Base-by-base conservation (phyloP, 64 coral and sea anemone species). In the Hydrozoanthus tunicans region DNA sequence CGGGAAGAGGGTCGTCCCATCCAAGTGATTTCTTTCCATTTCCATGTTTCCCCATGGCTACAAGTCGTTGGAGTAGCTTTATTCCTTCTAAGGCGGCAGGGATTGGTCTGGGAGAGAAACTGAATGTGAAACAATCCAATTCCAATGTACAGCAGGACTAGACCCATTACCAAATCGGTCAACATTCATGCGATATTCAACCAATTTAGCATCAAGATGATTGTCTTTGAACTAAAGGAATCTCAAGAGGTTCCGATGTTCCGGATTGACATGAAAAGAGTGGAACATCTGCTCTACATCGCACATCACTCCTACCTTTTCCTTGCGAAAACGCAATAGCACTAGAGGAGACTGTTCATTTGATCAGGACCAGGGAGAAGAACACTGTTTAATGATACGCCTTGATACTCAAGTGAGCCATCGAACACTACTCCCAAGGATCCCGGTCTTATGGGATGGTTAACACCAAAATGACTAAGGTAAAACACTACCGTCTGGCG, bases 1-100 rank as follows among this genome's bases (percentile, higher is more conserved):
- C 62, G 59, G 81, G 81, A 6, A 91, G 89, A 25, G 89, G 89
- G 81, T 94, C 93, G 32, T 91, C 89, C 89, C 74, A 91, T 17
- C 80, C 89, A 43, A 91, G 62, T 3, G 81, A 62, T 7, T 83
- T 74, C 27, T 55, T 51, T 3, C 86, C 83, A 12, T 78, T 78
- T 51, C 51, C 11, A 53, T 32, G 73, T 9, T n/a, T 77, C 9
- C 73, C 76, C 76, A 78, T 78, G 54, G 52, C 76, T 56, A 78
- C 76, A 5, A 94, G 9, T 8, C 83, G 12, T 52, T 91, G 82
- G 32, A 93, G 61, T 63, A 93, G 10, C n/a, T 79, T 23, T 32
- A 58, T 91, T 13, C 82, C 89, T 86, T 88, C 53, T 4, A 94
- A 6, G 10, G 82, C 17, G 3, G 79, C 89, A 53, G 89, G 93